Percentiles rank a stretch among this genome's conserved stretches.
phyloP scores from a whole-genome alignment of 1,140 invertebrate species.

The Ylistrum balloti region DNA sequence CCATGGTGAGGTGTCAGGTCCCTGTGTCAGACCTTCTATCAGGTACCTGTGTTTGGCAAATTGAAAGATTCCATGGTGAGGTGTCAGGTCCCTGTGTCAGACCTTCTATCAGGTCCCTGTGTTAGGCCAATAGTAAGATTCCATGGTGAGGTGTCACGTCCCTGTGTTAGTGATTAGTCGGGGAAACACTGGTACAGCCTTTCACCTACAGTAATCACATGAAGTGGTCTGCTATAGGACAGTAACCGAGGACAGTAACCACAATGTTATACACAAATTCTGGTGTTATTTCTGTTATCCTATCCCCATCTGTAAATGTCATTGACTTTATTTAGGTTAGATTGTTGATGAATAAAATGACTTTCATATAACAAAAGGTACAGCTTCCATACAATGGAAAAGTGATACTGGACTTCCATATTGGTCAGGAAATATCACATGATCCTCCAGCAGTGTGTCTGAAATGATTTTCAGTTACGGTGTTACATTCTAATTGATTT shows the following conservation, averaged over 20 bases:
- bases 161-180: no score
- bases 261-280: not conserved
- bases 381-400: not conserved
- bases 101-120: no score
- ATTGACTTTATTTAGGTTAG: not conserved
- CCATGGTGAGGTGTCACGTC: no score
- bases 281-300: not conserved
- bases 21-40: no score
- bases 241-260: conserved; percentile 8
- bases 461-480: not conserved
- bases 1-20: no score
- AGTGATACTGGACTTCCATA: not conserved
- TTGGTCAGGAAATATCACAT: not conserved
- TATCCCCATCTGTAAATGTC: not conserved
- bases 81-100: no score
- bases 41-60: no score
- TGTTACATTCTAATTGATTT: not conserved
- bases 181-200: not conserved
- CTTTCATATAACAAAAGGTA: not conserved
- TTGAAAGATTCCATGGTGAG: no score
- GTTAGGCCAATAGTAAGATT: no score
- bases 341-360: not conserved
- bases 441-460: not conserved
- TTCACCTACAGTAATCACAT: not conserved
- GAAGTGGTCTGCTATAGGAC: not conserved